Evolutionary conservation across 2,888 invertebrate genomes (phyloP).

Genomic region (Pandemis heparana): DNA sequence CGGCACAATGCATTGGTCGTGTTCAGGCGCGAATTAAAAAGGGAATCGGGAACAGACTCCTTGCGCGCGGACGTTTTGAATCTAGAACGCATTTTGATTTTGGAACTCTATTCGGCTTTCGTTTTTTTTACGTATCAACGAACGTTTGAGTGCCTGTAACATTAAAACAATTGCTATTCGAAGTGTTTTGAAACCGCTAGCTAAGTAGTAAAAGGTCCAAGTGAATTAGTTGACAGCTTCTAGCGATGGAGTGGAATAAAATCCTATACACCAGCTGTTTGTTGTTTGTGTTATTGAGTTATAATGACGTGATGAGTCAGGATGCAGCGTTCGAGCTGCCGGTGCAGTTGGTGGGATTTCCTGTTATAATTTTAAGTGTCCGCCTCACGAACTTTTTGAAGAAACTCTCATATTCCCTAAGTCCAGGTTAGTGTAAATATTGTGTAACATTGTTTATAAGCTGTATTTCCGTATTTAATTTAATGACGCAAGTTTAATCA

Average conservation of each 20-base stretch:
- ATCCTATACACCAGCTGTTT: slow-evolving; percentile 40
- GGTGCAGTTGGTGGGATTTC: slow-evolving; percentile 91
- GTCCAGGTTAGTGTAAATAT: slow-evolving; percentile 86
- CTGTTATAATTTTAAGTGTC: slow-evolving; percentile 90
- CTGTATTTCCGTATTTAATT: not conserved
- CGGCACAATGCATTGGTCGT: slow-evolving; percentile 19
- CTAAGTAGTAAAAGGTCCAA: slow-evolving; percentile 28
- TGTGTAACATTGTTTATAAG: not conserved
- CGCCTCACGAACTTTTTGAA: slow-evolving; percentile 90
- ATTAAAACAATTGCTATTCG: slow-evolving; percentile 32
- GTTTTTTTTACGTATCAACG: slow-evolving; percentile 6
- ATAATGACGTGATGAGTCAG: slow-evolving; percentile 44
- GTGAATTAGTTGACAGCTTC: slow-evolving; percentile 12
- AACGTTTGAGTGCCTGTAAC: slow-evolving; percentile 22
- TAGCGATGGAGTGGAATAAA: slow-evolving; percentile 44
- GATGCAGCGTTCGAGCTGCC: slow-evolving; percentile 89
- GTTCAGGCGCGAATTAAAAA: slow-evolving; percentile 44
- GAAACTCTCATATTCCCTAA: slow-evolving; percentile 90
- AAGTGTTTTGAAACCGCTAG: slow-evolving; percentile 43
- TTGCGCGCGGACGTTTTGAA: slow-evolving; percentile 13
- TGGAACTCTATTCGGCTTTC: not conserved
- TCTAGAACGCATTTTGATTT: not conserved
- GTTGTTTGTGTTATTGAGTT: slow-evolving; percentile 44
- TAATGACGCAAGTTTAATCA: not conserved
- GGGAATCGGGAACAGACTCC: slow-evolving; percentile 13